Percentiles rank a stretch among this genome's conserved stretches.
Conservation (phyloP, 2,888 invertebrate species). For the Diaphora mendica region DNA sequence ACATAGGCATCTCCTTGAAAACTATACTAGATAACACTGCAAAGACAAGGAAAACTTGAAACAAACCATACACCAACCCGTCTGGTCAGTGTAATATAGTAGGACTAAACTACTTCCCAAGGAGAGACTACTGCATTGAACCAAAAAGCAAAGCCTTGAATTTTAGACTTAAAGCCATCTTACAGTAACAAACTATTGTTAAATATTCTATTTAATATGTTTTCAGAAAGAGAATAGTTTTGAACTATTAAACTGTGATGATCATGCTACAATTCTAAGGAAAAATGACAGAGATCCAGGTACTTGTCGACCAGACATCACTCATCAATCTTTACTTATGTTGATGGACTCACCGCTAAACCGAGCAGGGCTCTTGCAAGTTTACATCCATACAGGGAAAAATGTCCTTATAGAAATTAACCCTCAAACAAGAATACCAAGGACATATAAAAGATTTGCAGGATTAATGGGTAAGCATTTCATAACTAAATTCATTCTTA, state of each 20-base stretch:
- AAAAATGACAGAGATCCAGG: constrained; percentile 95
- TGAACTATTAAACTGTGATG: constrained; percentile 97
- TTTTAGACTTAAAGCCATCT: too few relatives aligned
- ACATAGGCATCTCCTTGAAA: too few relatives aligned
- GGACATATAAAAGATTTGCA: constrained; percentile 98
- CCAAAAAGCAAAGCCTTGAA: too few relatives aligned
- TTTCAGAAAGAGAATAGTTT: constrained; percentile 94
- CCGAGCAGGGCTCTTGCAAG: constrained; percentile 97
- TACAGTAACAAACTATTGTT: too few relatives aligned
- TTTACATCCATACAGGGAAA: constrained; percentile 96
- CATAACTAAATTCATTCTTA: too few relatives aligned
- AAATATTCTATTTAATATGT: constrained; percentile 9
- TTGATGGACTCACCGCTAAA: constrained; percentile 98
- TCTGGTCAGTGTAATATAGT: too few relatives aligned
- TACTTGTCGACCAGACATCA: constrained; percentile 97
- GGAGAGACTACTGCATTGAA: too few relatives aligned
- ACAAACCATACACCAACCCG: too few relatives aligned
- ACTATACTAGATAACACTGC: too few relatives aligned
- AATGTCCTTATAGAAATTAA: constrained; percentile 98
- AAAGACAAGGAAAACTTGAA: too few relatives aligned
- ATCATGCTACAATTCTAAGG: constrained; percentile 93
- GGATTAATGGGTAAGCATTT: constrained; percentile 94
- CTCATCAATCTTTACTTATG: constrained; percentile 99
- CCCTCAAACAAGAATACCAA: constrained; percentile 98
- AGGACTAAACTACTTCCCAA: not conserved